Evolutionary conservation across 2,888 invertebrate genomes (phyloP), one percentile per base, ranked within the genome.

Genomic region (Orthosia gracilis): DNA sequence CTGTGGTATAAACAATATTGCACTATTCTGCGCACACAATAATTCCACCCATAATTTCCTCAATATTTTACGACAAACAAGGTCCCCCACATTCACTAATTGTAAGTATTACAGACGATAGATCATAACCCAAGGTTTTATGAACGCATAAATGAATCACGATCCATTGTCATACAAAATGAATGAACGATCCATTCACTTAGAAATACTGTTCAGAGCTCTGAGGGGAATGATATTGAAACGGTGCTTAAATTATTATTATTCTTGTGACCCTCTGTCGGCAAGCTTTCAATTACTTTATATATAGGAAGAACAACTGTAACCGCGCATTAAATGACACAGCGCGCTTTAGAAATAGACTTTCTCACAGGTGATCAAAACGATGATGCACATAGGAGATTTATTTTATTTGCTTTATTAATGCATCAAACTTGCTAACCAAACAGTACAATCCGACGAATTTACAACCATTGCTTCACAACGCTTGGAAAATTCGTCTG

Each of bases 141-240:
- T 82, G 77, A 70, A 64, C 64, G 78, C 77, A 69, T 82, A 77
- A 82, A 80, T 78, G 81, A 85, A 84, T 84, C 71, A 74, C 63
- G 7, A 52, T 59, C 81, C 50, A 83, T 85, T 88, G 87, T 88
- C 84, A 86, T 81, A 84, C 78, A 84, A 83, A 86, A 88, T 87
- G 70, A 85, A 88, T 87, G 80, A 78, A 23, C 21, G 75, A 50
- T 64, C 61, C 79, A 73, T 83, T 82, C 78, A 57, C 61, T 75
- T 55, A 70, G 77, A 84, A 83, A 82, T 79, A 67, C 84, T 76
- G 84, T 80, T 82, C 64, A 77, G 40, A 23, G 50, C 15, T 50
- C 4, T 15, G 45, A 66, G 58, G 23, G 57, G 67, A 61, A 21
- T 21, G 11, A 63, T 81, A 69, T 66, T 79, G 58, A n/a, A 81